Percentiles rank a stretch among this genome's conserved stretches.
These are phyloP conservation scores for Engystomops pustulosus DNA, from an alignment of 2,113 vertebrate genomes.

Conservation along the genomic window DNA sequence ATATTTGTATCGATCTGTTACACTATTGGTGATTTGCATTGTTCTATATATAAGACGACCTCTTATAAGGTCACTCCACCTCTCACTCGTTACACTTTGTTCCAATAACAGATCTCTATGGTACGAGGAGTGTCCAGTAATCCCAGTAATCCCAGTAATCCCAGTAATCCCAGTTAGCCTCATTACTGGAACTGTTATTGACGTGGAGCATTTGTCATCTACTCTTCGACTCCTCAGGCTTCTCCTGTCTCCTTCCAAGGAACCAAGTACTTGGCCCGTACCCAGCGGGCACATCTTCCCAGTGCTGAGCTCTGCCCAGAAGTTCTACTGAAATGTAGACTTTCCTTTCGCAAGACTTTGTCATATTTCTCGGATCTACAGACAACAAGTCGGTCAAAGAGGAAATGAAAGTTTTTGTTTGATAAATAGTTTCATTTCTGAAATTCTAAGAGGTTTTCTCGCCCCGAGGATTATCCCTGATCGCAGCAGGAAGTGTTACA, in stretches of 20 bases:
- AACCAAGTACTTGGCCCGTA: background rate
- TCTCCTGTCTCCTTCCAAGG: background rate
- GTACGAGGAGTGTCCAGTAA: background rate
- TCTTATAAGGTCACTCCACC: background rate
- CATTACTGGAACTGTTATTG: background rate
- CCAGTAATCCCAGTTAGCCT: background rate
- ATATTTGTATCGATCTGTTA: no score
- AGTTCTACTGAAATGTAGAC: background rate
- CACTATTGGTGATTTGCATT: no score
- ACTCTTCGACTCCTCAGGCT: background rate
- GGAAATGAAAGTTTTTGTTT: no score
- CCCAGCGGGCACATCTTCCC: background rate
- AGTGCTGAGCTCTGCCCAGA: background rate
- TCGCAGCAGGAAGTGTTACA: no score
- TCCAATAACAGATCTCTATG: background rate
- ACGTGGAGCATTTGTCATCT: background rate
- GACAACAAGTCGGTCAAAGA: background rate
- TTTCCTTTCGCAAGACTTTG: background rate
- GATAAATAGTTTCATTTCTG: no score
- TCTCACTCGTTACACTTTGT: background rate
- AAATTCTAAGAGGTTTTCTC: no score
- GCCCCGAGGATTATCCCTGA: no score
- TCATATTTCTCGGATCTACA: background rate
- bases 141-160: background rate
- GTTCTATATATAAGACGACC: background rate